Conservation (phyloP, 2,797 vertebrate species). For the Taenioides sp. region DNA sequence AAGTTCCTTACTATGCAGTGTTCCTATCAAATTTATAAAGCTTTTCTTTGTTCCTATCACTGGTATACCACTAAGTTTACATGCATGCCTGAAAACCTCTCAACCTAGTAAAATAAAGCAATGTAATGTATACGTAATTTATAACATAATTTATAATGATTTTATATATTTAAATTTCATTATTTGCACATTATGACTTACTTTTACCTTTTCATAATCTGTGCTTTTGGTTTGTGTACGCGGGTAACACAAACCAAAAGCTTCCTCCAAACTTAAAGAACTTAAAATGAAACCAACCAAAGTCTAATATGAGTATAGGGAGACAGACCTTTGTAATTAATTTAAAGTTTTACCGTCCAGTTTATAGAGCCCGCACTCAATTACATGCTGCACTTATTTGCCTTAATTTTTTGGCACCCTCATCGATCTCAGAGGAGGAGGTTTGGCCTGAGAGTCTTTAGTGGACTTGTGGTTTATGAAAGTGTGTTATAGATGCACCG, state of each 20-base stretch:
- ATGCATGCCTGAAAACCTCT: too few species aligned
- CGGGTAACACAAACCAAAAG: not conserved
- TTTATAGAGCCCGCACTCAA: conserved; percentile 8
- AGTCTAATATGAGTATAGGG: not conserved
- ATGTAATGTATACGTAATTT: too few species aligned
- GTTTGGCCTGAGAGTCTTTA: not conserved
- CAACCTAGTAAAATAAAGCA: too few species aligned
- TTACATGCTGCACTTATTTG: conserved; percentile 15
- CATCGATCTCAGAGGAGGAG: conserved; percentile 5
- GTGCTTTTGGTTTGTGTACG: too few species aligned
- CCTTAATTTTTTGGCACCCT: conserved; percentile 5
- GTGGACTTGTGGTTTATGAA: not conserved
- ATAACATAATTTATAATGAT: too few species aligned
- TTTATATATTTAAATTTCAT: too few species aligned
- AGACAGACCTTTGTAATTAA: conserved; percentile 9
- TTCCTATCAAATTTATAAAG: too few species aligned
- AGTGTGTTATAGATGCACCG: not conserved
- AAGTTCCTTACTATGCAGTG: too few species aligned
- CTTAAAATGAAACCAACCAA: conserved; percentile 12
- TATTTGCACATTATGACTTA: too few species aligned
- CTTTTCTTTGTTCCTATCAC: too few species aligned
- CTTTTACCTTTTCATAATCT: not conserved
- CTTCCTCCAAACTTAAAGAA: conserved; percentile 1
- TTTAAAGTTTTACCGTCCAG: conserved; percentile 12
- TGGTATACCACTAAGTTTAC: too few species aligned